A percentile compares a stretch with the other conserved stretches of the same genome.
phyloP scores from a whole-genome alignment of 2,797 vertebrate genomes.

The Bucorvus abyssinicus region DNA sequence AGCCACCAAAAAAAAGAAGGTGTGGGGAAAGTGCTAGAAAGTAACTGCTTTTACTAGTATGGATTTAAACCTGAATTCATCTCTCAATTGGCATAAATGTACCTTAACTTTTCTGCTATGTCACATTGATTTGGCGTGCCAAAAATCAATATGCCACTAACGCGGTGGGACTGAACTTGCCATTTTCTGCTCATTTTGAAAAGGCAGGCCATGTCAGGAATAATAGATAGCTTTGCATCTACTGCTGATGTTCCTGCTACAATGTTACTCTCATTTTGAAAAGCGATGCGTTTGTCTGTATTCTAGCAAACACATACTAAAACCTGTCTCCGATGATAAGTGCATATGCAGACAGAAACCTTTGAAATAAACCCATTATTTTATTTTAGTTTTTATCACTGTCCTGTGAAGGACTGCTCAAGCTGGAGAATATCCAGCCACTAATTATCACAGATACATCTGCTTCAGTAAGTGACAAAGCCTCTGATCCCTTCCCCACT shows the following conservation, averaged over 20 bases:
- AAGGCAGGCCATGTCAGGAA: background rate
- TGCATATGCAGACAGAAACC: background rate
- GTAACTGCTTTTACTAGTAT: background rate
- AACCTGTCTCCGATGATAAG: background rate
- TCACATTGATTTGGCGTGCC: background rate
- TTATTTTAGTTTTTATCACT: background rate
- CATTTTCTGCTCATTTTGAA: background rate
- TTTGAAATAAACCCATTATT: background rate
- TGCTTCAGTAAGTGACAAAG: background rate
- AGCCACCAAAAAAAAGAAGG: background rate
- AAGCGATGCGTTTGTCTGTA: background rate
- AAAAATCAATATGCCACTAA: background rate
- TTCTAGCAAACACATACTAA: background rate
- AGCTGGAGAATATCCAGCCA: background rate
- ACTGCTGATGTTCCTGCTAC: background rate
- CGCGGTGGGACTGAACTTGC: background rate
- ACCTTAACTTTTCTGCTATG: background rate
- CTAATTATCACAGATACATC: background rate
- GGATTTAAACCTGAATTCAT: background rate
- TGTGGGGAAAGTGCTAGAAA: background rate
- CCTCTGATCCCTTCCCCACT: background rate
- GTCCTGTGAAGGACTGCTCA: slow-evolving; percentile 9
- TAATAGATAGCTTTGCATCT: background rate
- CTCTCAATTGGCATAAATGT: background rate
- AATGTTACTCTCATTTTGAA: background rate